Base-by-base conservation (phyloP, 2,888 invertebrate species). In the Trypoxylon attenuatum region DNA sequence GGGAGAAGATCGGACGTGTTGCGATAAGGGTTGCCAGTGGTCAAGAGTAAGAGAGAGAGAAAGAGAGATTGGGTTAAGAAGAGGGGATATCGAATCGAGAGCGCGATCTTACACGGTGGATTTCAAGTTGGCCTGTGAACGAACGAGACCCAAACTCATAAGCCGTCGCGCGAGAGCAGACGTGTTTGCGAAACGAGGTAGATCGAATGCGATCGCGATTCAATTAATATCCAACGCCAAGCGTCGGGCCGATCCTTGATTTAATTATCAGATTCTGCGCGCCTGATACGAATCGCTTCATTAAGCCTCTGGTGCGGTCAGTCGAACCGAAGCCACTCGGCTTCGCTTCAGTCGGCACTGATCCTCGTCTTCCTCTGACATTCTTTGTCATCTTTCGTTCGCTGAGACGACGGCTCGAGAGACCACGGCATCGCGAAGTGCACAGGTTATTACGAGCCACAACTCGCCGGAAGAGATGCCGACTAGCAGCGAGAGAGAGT, bases 191-290 rank as follows among this genome's bases (percentile, higher is more conserved):
- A 69, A 74, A 67, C 69, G 66, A 71, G 66, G 69, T 47, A 62
- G 70, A 75, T 70, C 73, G 72, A 69, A 71, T 53, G 47, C 72
- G 68, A 74, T 71, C 73, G 71, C 71, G 76, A 77, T 78, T 80
- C 77, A 78, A 81, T 80, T 81, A 78, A 81, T 78, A 79, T 73
- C 63, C 50, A 41, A 41, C 57, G 58, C 46, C 73, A n/a, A n/a
- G n/a, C n/a, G 67, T 63, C 66, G 67, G 70, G 43, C 69, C 71
- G 65, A 52, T 52, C 71, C 71, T 77, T 81, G 81, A 82, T 84
- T 82, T 81, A 82, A 84, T 83, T 82, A 81, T 82, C 80, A 82
- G 83, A 83, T 84, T 80, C 74, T 66, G 71, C 67, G 55, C 50
- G 70, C 39, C 62, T 67, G 83, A 83, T 84, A 83, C 77, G 73